A percentile compares a stretch with the other conserved stretches of the same genome.
Conservation (phyloP, 2,113 vertebrate species). For the Archilochus colubris region DNA sequence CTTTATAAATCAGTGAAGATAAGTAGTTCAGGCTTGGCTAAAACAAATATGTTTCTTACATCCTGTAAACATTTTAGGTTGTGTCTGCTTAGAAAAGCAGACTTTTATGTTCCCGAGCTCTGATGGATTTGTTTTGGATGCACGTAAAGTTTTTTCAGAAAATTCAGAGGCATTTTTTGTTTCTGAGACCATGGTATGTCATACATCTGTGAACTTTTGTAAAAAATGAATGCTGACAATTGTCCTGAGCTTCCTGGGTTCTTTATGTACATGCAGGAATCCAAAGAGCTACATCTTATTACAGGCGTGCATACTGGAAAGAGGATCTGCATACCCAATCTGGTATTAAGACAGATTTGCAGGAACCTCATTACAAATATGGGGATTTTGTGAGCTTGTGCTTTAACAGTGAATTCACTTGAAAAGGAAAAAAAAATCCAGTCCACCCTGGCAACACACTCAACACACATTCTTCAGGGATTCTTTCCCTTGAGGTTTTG, state of each 20-base stretch:
- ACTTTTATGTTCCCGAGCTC: background rate
- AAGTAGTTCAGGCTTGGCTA: background rate
- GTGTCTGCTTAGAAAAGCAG: background rate
- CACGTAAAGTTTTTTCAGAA: background rate
- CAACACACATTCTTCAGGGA: background rate
- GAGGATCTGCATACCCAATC: background rate
- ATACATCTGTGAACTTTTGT: background rate
- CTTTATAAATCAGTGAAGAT: background rate
- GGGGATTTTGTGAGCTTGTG: slow-evolving; percentile 2
- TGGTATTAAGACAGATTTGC: slow-evolving; percentile 43
- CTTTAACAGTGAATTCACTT: slow-evolving; percentile 7
- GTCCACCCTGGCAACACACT: background rate
- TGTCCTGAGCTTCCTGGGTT: background rate
- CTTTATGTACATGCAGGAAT: slow-evolving; percentile 15
- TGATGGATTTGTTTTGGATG: background rate
- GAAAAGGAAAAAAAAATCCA: background rate
- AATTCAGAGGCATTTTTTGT: background rate
- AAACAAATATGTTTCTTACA: background rate
- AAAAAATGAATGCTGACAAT: background rate
- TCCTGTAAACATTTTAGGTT: background rate
- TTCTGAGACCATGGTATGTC: background rate
- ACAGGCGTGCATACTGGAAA: background rate
- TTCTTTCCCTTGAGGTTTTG: background rate
- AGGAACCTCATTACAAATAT: slow-evolving; percentile 13
- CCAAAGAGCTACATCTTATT: background rate